phyloP scores from a whole-genome alignment of 2,888 invertebrate genomes.

The Ichneumon xanthorius region DNA sequence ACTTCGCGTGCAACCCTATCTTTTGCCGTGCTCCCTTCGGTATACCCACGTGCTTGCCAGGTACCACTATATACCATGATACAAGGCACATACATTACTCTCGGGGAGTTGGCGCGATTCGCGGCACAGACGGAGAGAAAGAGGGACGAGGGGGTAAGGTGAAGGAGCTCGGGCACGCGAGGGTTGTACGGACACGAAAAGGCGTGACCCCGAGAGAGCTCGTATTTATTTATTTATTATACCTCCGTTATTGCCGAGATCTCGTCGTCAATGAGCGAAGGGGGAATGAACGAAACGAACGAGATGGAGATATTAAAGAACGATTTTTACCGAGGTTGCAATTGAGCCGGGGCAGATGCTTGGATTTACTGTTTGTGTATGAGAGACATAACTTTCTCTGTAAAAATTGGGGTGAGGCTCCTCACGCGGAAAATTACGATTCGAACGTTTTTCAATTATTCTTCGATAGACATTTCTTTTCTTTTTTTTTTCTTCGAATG shows the following conservation, averaged over 20 bases:
- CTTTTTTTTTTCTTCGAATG: slow-evolving; percentile 12
- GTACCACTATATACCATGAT: slow-evolving; percentile 50
- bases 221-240: slow-evolving; percentile 68
- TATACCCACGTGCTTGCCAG: slow-evolving; percentile 65
- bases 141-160: slow-evolving; percentile 49
- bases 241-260: slow-evolving; percentile 65
- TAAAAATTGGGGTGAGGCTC: background rate
- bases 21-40: slow-evolving; percentile 46
- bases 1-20: slow-evolving; percentile 66
- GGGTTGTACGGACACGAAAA: slow-evolving; percentile 68
- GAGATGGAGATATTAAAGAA: slow-evolving; percentile 52
- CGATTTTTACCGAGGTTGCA: slow-evolving; percentile 4
- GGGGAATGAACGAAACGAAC: slow-evolving; percentile 16
- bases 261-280: slow-evolving; percentile 47
- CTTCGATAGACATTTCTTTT: background rate
- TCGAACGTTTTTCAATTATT: background rate
- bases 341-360: slow-evolving; percentile 55
- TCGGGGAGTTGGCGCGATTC: slow-evolving; percentile 57
- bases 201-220: slow-evolving; percentile 64
- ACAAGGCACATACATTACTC: slow-evolving; percentile 51
- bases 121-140: slow-evolving; percentile 33
- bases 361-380: background rate
- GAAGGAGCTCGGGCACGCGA: slow-evolving; percentile 67
- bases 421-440: background rate
- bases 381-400: background rate